Evolutionary conservation across 1,140 invertebrate species (phyloP).

Genomic region (Augochlora pura): DNA sequence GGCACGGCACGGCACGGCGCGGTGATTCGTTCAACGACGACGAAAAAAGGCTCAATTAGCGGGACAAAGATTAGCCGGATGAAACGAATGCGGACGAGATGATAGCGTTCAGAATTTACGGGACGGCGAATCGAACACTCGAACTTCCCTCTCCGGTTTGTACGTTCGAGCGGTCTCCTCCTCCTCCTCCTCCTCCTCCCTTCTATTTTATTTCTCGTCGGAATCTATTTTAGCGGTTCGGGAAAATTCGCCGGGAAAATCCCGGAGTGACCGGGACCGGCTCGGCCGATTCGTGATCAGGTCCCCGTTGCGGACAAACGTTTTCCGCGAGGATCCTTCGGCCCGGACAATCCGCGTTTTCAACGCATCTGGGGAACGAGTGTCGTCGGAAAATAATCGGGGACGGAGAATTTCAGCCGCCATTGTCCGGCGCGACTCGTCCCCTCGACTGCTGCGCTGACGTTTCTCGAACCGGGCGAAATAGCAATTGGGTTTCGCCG

Average conservation of each 20-base stretch:
- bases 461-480: slow-evolving; percentile 5
- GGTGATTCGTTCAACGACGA: slow-evolving; percentile 43
- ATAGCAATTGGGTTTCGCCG: slow-evolving; percentile 20
- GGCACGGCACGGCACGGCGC: too few relatives aligned
- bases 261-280: slow-evolving; percentile 1
- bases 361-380: not conserved
- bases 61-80: slow-evolving; percentile 53
- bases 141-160: not conserved
- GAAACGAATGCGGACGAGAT: slow-evolving; percentile 34
- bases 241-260: slow-evolving; percentile 22
- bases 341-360: not conserved
- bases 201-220: slow-evolving; percentile 17
- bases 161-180: not conserved
- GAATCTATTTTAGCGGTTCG: not conserved
- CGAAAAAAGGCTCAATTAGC: slow-evolving; percentile 45
- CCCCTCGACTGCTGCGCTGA: not conserved
- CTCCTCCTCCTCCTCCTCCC: too few relatives aligned
- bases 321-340: not conserved
- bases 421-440: not conserved
- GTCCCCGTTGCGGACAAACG: not conserved
- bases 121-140: not conserved
- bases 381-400: slow-evolving; percentile 20
- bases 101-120: slow-evolving; percentile 54
- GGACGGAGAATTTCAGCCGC: not conserved
- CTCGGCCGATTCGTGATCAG: not conserved